phyloP scores from a whole-genome alignment of 2,113 vertebrate genomes.

The Calidris pugnax region DNA sequence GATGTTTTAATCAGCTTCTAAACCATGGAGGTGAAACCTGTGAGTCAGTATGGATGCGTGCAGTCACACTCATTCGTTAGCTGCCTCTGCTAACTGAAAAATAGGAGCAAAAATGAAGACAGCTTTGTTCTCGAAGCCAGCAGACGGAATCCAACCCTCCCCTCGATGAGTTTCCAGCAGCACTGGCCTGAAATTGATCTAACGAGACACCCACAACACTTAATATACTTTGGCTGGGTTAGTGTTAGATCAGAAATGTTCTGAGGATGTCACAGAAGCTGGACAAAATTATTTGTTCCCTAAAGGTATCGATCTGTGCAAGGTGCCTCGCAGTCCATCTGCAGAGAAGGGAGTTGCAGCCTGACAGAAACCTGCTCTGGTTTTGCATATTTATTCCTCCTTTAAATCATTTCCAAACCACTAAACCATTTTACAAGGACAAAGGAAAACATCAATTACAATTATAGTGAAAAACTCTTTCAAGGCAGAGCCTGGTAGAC shows the following conservation, averaged over 20 bases:
- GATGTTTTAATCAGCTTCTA: background rate
- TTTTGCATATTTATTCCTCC: conserved; percentile 58
- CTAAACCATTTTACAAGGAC: conserved; percentile 67
- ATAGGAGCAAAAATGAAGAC: background rate
- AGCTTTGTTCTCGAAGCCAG: background rate
- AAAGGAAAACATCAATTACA: conserved; percentile 65
- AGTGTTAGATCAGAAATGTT: background rate
- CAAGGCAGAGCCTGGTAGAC: conserved; percentile 4
- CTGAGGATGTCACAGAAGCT: background rate
- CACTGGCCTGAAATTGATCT: background rate
- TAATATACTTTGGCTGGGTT: background rate
- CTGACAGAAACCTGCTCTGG: conserved; percentile 1
- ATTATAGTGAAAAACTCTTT: conserved; percentile 34
- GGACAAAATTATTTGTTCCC: conserved; percentile 1
- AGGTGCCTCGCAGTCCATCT: background rate
- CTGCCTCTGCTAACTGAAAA: background rate
- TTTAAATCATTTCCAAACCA: conserved; percentile 63
- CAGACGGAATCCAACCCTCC: background rate
- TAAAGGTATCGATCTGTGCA: background rate
- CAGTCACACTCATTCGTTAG: accelerated
- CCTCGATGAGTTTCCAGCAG: background rate
- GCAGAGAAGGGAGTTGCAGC: background rate
- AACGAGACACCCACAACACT: background rate
- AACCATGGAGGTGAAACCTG: background rate
- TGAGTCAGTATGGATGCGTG: background rate